A percentile compares a stretch with the other conserved stretches of the same genome.
phyloP scores from a whole-genome alignment of 2,113 vertebrate species.

The Hyperopisus bebe region DNA sequence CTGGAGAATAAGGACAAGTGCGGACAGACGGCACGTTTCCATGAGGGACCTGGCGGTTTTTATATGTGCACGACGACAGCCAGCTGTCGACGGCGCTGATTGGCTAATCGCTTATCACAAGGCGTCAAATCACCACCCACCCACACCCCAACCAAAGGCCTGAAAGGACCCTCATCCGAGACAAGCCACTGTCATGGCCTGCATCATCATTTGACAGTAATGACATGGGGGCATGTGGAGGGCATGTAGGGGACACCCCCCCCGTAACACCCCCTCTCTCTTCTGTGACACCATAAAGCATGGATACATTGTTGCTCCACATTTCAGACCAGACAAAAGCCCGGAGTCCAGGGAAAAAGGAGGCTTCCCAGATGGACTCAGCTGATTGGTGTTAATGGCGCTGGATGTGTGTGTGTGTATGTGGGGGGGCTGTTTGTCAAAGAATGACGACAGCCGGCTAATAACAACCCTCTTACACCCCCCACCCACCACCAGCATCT shows the following conservation, averaged over 20 bases:
- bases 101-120: slow-evolving; percentile 60
- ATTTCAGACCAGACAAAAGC: background rate
- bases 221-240: slow-evolving; percentile 27
- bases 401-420: background rate
- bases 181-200: slow-evolving; percentile 32
- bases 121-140: slow-evolving; percentile 47
- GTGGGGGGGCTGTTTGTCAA: background rate
- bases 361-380: background rate
- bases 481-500: background rate
- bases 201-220: slow-evolving; percentile 34
- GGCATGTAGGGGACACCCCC: background rate
- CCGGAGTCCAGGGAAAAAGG: background rate
- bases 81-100: background rate
- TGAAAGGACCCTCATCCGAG: slow-evolving; percentile 28
- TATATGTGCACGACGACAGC: slow-evolving; percentile 3
- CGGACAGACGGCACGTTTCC: slow-evolving; percentile 28
- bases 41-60: slow-evolving; percentile 26
- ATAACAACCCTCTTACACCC: background rate
- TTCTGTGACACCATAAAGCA: slow-evolving; percentile 17
- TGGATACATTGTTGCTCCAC: background rate
- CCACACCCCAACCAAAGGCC: slow-evolving; percentile 54
- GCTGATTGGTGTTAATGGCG: slow-evolving; percentile 3
- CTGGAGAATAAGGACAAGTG: background rate
- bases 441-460: background rate
- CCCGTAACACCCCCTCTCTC: background rate